Percentiles rank a stretch among this genome's conserved stretches.
Evolutionary conservation across 2,888 invertebrate genomes (phyloP).

Genomic region (Drosophila affinis): DNA sequence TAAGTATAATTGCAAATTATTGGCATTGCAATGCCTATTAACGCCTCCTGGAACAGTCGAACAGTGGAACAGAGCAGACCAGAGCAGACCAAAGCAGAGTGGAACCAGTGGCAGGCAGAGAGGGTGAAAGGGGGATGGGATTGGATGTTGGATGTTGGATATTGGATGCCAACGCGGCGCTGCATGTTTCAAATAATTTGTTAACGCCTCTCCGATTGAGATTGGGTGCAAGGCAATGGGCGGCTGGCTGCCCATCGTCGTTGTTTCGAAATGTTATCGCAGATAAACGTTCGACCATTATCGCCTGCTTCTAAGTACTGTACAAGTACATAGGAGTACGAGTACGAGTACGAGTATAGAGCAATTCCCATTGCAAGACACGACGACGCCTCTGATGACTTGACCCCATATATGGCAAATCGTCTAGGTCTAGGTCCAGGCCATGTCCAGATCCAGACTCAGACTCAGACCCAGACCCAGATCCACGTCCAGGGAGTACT

Average conservation of each 20-base stretch:
- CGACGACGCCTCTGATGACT: slow-evolving; percentile 41
- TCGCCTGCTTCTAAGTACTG: slow-evolving; percentile 50
- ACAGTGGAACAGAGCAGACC: neutral
- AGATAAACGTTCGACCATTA: slow-evolving; percentile 68
- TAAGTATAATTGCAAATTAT: slow-evolving; percentile 78
- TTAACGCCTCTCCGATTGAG: slow-evolving; percentile 62
- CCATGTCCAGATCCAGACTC: neutral
- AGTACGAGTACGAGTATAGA: slow-evolving; percentile 36
- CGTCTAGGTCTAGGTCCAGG: slow-evolving; percentile 1
- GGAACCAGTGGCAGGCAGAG: neutral
- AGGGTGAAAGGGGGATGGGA: slow-evolving; percentile 28
- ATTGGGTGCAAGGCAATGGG: slow-evolving; percentile 49
- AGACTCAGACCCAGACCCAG: neutral
- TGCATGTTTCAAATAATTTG: slow-evolving; percentile 75
- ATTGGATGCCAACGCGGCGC: slow-evolving; percentile 69
- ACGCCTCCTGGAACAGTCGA: slow-evolving; percentile 64
- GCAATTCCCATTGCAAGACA: slow-evolving; percentile 62
- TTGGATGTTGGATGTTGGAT: neutral
- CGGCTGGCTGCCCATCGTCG: slow-evolving; percentile 58
- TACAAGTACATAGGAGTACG: slow-evolving; percentile 18
- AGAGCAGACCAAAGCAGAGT: neutral
- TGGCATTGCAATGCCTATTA: slow-evolving; percentile 76
- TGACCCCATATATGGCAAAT: slow-evolving; percentile 42
- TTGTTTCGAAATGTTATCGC: slow-evolving; percentile 33
- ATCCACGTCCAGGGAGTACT: slow-evolving; percentile 14